Conservation (phyloP, 2,888 invertebrate species). For the Drosophila seclusa region DNA sequence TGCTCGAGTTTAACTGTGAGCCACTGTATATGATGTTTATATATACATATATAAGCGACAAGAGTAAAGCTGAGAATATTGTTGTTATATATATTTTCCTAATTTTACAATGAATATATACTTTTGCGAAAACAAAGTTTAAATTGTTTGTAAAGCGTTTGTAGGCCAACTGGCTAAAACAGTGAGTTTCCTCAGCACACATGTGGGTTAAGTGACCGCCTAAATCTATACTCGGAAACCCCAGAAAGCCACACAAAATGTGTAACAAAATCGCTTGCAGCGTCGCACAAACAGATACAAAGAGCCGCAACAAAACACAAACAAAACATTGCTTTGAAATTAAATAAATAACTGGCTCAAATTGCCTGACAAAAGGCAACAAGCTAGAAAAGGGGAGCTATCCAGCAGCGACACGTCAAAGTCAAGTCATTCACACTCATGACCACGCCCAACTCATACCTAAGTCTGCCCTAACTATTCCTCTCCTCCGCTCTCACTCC, state of each 20-base stretch:
- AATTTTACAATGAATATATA: neutral
- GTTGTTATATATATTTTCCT: neutral
- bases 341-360: constrained; percentile 62
- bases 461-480: neutral
- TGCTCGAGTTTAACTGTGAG: too few relatives aligned
- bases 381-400: neutral
- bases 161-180: neutral
- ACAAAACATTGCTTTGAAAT: constrained; percentile 67
- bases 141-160: neutral
- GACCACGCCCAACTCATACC: constrained; percentile 25
- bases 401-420: constrained; percentile 46
- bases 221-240: constrained; percentile 25
- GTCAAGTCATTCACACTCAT: constrained; percentile 50
- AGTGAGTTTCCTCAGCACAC: constrained; percentile 6
- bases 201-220: constrained; percentile 37
- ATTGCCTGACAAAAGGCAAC: constrained; percentile 9
- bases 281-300: constrained; percentile 29
- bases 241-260: constrained; percentile 26
- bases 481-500: neutral
- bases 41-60: neutral
- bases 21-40: too few relatives aligned
- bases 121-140: neutral
- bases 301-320: constrained; percentile 44
- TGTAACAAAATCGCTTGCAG: constrained; percentile 52
- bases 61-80: neutral